Base-by-base conservation (phyloP, 92 coral and sea anemone genomes). In the Anthopleura xanthogrammica region DNA sequence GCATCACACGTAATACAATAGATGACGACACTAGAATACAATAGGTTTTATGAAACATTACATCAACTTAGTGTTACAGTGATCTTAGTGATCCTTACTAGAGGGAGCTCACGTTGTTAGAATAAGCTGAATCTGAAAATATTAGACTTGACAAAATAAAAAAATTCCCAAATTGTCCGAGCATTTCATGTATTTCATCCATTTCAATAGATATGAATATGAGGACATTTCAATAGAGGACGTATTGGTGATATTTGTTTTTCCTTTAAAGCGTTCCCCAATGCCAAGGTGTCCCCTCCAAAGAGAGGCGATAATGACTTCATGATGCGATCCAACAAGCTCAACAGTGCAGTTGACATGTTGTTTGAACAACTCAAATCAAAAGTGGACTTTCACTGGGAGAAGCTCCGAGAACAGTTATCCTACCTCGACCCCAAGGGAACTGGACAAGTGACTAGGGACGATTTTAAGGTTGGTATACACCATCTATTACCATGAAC, bases 241-340 rank as follows among this genome's bases (percentile, higher is more conserved):
- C 54, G 19, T 57, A 48, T 12, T 29, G 16, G 3, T 54, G 11
- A 19, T 29, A 75, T 75, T 16, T 41, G 17, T 43, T 71, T 5
- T 14, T 23, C 40, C 41, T 65, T 70, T 64, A 87, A 29, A 97
- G 99, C 99, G 22, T 97, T 90, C 77, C 99, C 99, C 52, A 97
- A 97, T 64, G 95, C 99, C 14, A 97, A 97, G 83, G 91, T 97
- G 22, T 92, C 98, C 19, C 99, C 99, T 19, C 99, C 99, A 81
- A 97, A 94, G 76, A 87, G 99, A 65, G 99, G 99, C 39, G 99
- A 97, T 79, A 89, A 91, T 43, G 99, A 97, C 73, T 97, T 97
- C 82, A 97, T 97, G 99, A 89, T 97, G 98, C 89, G 99, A 29
- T 97, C 99, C 62, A 97, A 97, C 86, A 97, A 97, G 65, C 97